Conservation (phyloP, 2,888 invertebrate species). For the Watsonalla cultraria region DNA sequence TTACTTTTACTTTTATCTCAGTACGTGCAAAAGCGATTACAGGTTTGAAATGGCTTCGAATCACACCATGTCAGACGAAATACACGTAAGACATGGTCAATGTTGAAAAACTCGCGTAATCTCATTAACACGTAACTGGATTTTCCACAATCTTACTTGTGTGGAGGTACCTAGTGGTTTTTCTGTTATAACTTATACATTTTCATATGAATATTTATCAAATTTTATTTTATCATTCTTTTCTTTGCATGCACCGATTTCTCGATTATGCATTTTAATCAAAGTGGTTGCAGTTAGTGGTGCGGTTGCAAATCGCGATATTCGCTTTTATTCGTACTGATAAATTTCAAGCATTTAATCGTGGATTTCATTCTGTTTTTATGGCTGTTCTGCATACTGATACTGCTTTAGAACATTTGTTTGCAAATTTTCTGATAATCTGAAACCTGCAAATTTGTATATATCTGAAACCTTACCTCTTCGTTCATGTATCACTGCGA, state of each 20-base stretch:
- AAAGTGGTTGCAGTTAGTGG: no score
- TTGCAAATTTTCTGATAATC: no score
- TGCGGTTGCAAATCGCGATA: no score
- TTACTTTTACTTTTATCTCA: slow-evolving; percentile 1
- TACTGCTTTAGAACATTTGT: no score
- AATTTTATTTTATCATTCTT: neutral
- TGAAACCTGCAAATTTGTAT: no score
- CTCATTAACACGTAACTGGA: neutral
- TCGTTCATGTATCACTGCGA: no score
- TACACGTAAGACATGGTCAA: neutral
- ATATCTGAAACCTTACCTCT: no score
- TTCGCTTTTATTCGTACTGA: no score
- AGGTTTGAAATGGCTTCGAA: neutral
- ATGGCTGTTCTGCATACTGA: no score
- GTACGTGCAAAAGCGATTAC: neutral
- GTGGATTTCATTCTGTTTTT: no score
- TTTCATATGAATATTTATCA: neutral
- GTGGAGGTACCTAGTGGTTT: neutral
- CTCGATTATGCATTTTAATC: neutral
- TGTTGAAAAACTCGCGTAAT: neutral
- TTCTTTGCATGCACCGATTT: neutral
- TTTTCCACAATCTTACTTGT: neutral
- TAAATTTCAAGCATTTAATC: no score
- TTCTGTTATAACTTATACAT: neutral
- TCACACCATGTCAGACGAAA: slow-evolving; percentile 1